Evolutionary conservation across 2,888 invertebrate species (phyloP), one percentile per base, ranked within the genome.

Genomic region (Oscheius sp.): DNA sequence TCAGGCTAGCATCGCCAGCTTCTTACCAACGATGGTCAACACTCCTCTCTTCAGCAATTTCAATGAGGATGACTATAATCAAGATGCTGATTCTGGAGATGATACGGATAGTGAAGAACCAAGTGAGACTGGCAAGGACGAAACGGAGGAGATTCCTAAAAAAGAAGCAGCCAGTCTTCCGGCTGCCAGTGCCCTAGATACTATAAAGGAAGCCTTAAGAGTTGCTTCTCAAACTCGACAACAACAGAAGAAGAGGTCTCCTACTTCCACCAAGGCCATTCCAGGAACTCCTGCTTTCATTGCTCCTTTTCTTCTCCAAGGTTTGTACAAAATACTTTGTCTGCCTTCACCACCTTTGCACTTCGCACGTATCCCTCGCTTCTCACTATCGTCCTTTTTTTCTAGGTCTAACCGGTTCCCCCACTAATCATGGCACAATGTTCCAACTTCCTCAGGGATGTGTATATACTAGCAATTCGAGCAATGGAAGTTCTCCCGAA

Each of bases 131-230:
- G 51, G 50, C 32, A 64, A 64, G 36, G 64, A 64, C 5, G 51
- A 51, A 20, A 20, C 51, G n/a, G 51, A 38, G 44, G 64, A 64
- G 24, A 1, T 24, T 1, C 3, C 36, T 1, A 38, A 33, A 14
- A 62, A 49, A 14, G 38, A 20, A 1, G n/a, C 8, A 1, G 51
- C 36, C 9, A 14, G 51, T 36, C 12, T 67, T 44, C 61, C 57
- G 41, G 45, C 73, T 17, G 71, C 69, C 20, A 63, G 68, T 30
- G 68, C 81, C 17, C 78, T 81, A 41, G 74, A 80, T 62, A 81
- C 80, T 45, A 56, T 84, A 41, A 81, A 82, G 57, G 84, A 84
- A 30, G 83, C 82, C 8, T 69, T 84, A 47, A 73, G 72, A 49
- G 77, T 72, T 17, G 82, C 84, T 5, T 77, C 80, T 4, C 69